A percentile compares a stretch with the other conserved stretches of the same genome.
Evolutionary conservation across 2,797 vertebrate genomes (phyloP).

Genomic region (Hephaestus fuliginosus): DNA sequence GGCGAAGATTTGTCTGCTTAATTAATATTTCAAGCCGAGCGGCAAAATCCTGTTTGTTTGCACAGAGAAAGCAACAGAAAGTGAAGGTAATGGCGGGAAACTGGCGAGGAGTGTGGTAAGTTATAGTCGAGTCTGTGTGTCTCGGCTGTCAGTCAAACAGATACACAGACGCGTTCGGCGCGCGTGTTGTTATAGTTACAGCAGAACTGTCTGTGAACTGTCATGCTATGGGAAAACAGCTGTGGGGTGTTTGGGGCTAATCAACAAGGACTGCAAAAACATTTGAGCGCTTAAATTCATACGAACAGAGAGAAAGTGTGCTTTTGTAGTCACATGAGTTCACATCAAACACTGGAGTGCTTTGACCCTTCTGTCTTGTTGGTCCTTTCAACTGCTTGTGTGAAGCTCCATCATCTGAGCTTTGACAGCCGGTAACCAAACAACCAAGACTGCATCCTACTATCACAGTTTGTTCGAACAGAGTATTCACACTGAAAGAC

Average conservation of each 20-base stretch:
- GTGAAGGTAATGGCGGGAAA: background rate
- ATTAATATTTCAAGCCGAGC: constrained; percentile 13
- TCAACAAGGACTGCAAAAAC: constrained; percentile 20
- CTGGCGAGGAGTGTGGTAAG: background rate
- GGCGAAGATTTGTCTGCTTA: constrained; percentile 3
- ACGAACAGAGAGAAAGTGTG: background rate
- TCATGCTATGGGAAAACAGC: constrained; percentile 14
- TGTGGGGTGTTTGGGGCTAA: constrained; percentile 11
- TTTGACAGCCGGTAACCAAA: constrained; percentile 30
- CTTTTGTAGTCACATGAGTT: background rate
- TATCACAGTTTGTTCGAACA: constrained; percentile 10
- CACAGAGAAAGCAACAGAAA: constrained; percentile 15
- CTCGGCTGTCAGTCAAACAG: constrained; percentile 25
- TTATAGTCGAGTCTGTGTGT: background rate
- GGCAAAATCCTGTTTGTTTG: background rate
- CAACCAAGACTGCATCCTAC: constrained; percentile 1
- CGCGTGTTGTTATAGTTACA: background rate
- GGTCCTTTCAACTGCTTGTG: constrained; percentile 3
- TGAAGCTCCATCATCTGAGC: constrained; percentile 19
- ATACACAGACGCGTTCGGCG: background rate
- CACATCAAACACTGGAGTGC: constrained; percentile 7
- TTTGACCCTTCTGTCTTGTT: constrained; percentile 30
- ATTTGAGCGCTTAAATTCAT: constrained; percentile 2
- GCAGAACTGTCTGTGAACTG: constrained; percentile 5
- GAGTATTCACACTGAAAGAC: background rate